Evolutionary conservation across 2,113 vertebrate species (phyloP).

Genomic region (Corythoichthys haematopterus): DNA sequence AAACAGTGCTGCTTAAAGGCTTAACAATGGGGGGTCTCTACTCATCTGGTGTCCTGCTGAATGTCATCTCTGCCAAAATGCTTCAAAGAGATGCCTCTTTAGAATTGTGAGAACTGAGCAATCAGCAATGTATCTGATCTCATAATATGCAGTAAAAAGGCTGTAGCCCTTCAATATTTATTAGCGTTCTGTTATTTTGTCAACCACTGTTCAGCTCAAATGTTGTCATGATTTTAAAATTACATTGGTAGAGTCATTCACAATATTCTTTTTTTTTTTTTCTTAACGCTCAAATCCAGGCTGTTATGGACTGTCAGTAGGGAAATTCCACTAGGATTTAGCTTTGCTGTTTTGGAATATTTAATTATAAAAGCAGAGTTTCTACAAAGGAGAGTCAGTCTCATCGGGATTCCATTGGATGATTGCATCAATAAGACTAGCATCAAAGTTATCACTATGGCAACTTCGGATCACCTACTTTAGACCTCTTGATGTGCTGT

Average conservation of each 20-base stretch:
- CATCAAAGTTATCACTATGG: not conserved
- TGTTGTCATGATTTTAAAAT: not conserved
- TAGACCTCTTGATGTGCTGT: not conserved
- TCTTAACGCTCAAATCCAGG: not conserved
- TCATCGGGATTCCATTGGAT: not conserved
- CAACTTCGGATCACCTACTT: not conserved
- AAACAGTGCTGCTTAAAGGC: conserved; percentile 51
- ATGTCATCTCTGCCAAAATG: conserved; percentile 65
- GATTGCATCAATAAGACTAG: not conserved
- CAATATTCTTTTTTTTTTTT: not conserved
- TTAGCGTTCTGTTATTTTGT: not conserved
- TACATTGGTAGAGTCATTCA: not conserved
- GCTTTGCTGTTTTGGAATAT: not conserved
- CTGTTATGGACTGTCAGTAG: not conserved
- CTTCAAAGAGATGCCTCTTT: conserved; percentile 39
- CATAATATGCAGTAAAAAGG: not conserved
- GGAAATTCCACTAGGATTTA: not conserved
- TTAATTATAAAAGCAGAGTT: not conserved
- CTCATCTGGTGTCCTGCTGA: conserved; percentile 62
- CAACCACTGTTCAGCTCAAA: not conserved
- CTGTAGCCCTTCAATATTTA: not conserved
- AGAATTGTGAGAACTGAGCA: not conserved
- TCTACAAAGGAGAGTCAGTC: not conserved
- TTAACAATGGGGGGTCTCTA: conserved; percentile 46
- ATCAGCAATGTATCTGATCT: conserved; percentile 18